A percentile compares a stretch with the other conserved stretches of the same genome.
Conservation (phyloP, 1,140 invertebrate genomes). For the Frieseomelitta varia region DNA sequence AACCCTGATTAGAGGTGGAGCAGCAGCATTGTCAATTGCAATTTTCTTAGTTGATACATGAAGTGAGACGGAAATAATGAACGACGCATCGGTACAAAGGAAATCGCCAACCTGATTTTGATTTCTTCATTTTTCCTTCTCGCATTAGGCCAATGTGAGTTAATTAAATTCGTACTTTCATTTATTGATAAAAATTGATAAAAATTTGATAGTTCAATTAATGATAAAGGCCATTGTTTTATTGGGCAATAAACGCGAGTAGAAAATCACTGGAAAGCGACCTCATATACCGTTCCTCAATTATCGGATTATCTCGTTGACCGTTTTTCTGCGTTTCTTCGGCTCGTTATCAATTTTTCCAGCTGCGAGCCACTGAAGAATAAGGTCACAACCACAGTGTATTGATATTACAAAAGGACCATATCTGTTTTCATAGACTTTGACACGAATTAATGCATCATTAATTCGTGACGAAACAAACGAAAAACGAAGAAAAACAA, state of each 20-base stretch:
- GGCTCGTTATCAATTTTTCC: not conserved
- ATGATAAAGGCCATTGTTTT: not conserved
- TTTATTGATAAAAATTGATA: not conserved
- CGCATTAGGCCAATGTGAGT: not conserved
- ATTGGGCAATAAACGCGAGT: not conserved
- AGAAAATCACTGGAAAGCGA: not conserved
- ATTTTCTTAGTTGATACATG: not conserved
- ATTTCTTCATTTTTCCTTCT: not conserved
- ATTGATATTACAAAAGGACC: not conserved
- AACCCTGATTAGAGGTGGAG: not conserved
- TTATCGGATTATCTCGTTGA: not conserved
- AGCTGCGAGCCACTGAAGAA: conserved; percentile 51
- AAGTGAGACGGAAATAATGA: not conserved
- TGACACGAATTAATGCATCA: not conserved
- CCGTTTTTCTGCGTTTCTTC: not conserved
- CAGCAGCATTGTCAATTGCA: not conserved
- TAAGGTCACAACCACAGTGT: not conserved
- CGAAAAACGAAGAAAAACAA: not conserved
- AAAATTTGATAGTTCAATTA: not conserved
- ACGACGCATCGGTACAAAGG: too few species aligned
- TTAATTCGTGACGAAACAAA: not conserved
- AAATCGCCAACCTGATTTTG: not conserved
- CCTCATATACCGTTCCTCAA: not conserved
- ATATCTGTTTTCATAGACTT: too few species aligned
- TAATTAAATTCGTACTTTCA: too few species aligned